Evolutionary conservation across 2,888 invertebrate species (phyloP).

Genomic region (Sarcophaga caerulescens): DNA sequence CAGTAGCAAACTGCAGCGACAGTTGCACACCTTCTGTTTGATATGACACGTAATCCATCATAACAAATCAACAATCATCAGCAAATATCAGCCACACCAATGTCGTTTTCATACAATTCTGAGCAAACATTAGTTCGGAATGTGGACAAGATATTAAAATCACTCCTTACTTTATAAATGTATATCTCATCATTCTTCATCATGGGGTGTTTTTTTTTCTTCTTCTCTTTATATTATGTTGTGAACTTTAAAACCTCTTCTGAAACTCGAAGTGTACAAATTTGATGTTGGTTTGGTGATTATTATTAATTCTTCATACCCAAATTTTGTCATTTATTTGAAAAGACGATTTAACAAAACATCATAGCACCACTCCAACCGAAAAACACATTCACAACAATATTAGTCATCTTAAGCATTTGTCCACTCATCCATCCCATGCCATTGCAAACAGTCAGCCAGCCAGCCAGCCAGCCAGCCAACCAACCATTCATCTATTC

Average conservation of each 20-base stretch:
- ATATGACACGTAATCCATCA: constrained; percentile 51
- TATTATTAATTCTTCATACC: constrained; percentile 38
- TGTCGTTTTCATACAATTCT: constrained; percentile 33
- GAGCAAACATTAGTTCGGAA: constrained; percentile 31
- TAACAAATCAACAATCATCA: constrained; percentile 55
- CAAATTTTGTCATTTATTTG: constrained; percentile 18
- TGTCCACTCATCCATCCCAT: constrained; percentile 26
- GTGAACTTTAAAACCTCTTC: constrained; percentile 9
- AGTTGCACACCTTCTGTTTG: constrained; percentile 22
- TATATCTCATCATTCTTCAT: constrained; percentile 15
- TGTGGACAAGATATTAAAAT: constrained; percentile 53
- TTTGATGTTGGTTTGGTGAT: constrained; percentile 18
- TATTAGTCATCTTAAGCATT: constrained; percentile 23
- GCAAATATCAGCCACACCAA: not conserved
- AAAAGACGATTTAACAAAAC: not conserved
- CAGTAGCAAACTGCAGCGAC: not conserved
- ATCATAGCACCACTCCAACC: not conserved
- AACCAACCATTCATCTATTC: not conserved
- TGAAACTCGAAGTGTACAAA: constrained; percentile 27
- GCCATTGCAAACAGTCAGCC: not conserved
- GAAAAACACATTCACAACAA: not conserved
- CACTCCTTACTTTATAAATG: constrained; percentile 30
- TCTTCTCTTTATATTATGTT: not conserved
- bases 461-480: not conserved
- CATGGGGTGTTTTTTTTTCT: not conserved